phyloP scores from a whole-genome alignment of 2,113 vertebrate species.

The Recurvirostra avosetta region DNA sequence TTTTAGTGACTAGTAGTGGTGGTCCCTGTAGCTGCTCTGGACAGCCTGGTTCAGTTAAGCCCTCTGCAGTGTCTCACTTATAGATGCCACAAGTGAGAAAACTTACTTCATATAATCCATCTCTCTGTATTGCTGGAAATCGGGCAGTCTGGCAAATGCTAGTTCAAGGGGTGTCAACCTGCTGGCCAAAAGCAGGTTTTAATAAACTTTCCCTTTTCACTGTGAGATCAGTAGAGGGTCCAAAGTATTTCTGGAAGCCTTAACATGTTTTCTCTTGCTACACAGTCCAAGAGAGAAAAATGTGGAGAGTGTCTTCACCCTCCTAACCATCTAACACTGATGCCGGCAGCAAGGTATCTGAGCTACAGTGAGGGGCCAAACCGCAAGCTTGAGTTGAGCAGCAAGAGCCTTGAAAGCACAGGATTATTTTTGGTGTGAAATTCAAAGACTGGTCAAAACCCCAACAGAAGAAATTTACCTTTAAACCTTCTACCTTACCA shows the following conservation, averaged over 20 bases:
- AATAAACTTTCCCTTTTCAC: not conserved
- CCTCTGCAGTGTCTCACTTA: not conserved
- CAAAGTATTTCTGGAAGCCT: not conserved
- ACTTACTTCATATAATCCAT: not conserved
- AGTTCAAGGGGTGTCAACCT: not conserved
- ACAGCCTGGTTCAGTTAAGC: constrained; percentile 5
- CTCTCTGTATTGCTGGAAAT: not conserved
- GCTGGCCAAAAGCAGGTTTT: not conserved
- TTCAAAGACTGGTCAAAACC: not conserved
- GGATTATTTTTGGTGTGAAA: not conserved
- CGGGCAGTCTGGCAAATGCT: not conserved
- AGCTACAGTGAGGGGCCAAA: not conserved
- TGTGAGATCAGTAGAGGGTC: not conserved
- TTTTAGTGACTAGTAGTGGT: not conserved
- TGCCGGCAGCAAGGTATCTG: not conserved
- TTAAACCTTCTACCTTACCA: not conserved
- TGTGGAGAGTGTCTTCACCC: not conserved
- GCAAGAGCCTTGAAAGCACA: not conserved
- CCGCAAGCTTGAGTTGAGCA: not conserved
- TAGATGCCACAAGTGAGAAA: not conserved
- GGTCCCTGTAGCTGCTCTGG: not conserved
- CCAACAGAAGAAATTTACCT: not conserved
- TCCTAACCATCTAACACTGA: not conserved
- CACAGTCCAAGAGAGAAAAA: not conserved
- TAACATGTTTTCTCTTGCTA: not conserved